Conservation (phyloP, 2,797 vertebrate genomes). For the Fistularia tabacaria region DNA sequence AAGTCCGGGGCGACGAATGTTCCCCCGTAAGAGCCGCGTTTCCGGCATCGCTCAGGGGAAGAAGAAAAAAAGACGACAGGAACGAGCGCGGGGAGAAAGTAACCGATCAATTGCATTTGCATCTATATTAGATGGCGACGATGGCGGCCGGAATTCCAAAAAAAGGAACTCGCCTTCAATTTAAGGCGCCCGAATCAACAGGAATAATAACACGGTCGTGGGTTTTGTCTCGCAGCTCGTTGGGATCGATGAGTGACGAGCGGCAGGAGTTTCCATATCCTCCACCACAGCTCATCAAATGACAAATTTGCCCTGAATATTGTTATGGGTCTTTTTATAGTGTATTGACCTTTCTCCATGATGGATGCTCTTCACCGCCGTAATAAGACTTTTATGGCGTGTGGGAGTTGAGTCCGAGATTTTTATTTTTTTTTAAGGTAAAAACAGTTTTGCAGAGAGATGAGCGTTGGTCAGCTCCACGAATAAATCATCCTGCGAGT, state of each 20-base stretch:
- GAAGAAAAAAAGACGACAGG: background rate
- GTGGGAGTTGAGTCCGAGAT: constrained; percentile 21
- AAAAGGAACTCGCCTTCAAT: too few relatives aligned
- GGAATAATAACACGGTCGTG: too few relatives aligned
- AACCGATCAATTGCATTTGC: constrained; percentile 19
- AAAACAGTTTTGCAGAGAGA: constrained; percentile 18
- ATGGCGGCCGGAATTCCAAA: too few relatives aligned
- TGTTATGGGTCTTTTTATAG: constrained; percentile 49
- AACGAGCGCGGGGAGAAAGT: background rate
- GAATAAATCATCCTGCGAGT: too few relatives aligned
- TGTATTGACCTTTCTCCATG: constrained; percentile 62
- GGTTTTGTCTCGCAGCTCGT: constrained; percentile 16
- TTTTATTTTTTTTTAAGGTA: constrained; percentile 2
- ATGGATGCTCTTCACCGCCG: constrained; percentile 51
- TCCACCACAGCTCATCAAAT: constrained; percentile 31
- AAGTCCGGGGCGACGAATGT: constrained; percentile 22
- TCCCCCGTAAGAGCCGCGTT: constrained; percentile 21
- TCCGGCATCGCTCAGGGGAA: constrained; percentile 23
- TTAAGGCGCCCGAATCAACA: too few relatives aligned
- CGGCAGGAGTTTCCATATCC: constrained; percentile 43
- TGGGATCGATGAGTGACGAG: constrained; percentile 44
- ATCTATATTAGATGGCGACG: constrained; percentile 6
- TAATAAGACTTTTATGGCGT: constrained; percentile 32
- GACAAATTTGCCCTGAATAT: constrained; percentile 53
- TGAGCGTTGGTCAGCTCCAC: too few relatives aligned